These are phyloP conservation scores for Fabriciana adippe DNA, from an alignment of 2,888 invertebrate species.

Conservation along the genomic window DNA sequence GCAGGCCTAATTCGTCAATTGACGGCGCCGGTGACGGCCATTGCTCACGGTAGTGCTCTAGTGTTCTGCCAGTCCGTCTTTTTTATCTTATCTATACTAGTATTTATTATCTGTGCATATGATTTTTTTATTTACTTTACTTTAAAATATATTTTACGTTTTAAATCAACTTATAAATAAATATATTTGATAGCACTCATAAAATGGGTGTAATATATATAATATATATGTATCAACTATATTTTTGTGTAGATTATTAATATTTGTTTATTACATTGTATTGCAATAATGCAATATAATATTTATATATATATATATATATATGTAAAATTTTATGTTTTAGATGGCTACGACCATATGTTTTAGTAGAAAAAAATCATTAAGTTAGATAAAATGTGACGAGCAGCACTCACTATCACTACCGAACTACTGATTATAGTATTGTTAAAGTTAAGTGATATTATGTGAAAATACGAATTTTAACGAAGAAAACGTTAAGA, in stretches of 20 bases:
- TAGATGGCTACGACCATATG: conserved; percentile 8
- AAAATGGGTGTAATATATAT: no score
- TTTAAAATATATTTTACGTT: neutral
- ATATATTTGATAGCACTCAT: no score
- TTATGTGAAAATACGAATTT: conserved; percentile 82
- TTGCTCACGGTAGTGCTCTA: conserved; percentile 77
- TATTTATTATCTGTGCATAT: neutral
- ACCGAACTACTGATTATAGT: conserved; percentile 70
- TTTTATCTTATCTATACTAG: conserved; percentile 29
- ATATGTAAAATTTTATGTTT: neutral
- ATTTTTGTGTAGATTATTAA: no score
- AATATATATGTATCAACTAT: no score
- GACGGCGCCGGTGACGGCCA: conserved; percentile 75
- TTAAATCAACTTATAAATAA: no score
- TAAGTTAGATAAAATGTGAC: conserved; percentile 45
- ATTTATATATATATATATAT: no score
- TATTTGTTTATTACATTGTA: no score
- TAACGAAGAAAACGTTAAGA: conserved; percentile 76
- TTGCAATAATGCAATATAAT: no score
- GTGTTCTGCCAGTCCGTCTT: conserved; percentile 41
- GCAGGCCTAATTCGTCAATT: conserved; percentile 81
- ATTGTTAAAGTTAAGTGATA: conserved; percentile 77
- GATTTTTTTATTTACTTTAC: neutral
- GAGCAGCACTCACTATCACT: conserved; percentile 63
- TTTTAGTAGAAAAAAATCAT: conserved; percentile 1